These are phyloP conservation scores for Oreonectes daqikongensis DNA, from an alignment of 2,797 vertebrate genomes.

Conservation along the genomic window DNA sequence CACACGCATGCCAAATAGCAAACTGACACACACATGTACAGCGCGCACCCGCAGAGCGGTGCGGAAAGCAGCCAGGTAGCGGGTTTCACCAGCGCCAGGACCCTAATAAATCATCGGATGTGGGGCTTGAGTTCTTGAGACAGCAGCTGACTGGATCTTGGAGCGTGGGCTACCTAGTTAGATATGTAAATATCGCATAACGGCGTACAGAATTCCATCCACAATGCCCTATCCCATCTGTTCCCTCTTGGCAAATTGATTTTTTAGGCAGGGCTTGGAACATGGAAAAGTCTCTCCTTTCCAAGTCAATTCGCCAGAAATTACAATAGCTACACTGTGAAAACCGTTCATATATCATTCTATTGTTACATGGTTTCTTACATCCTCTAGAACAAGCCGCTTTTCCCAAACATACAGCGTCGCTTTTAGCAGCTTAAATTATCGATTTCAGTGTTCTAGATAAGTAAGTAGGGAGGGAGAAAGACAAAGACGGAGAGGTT, in stretches of 20 bases:
- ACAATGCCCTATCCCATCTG: conserved; percentile 56
- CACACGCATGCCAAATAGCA: not conserved
- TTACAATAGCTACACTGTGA: conserved; percentile 14
- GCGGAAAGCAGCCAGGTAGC: conserved; percentile 46
- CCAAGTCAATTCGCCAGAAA: conserved; percentile 42
- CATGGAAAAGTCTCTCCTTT: conserved; percentile 17
- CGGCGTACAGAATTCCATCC: conserved; percentile 52
- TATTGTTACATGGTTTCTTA: conserved; percentile 30
- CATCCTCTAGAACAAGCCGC: not conserved
- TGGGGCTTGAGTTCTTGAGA: conserved; percentile 35
- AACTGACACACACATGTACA: conserved; percentile 30
- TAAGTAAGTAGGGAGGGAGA: conserved; percentile 16
- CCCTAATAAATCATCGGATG: conserved; percentile 53
- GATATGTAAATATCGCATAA: conserved; percentile 56
- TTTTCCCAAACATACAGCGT: not conserved
- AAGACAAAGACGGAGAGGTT: not conserved
- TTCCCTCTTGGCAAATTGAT: conserved; percentile 57
- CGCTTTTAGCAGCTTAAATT: conserved; percentile 9
- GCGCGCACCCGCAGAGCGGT: conserved; percentile 23
- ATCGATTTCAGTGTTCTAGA: conserved; percentile 18
- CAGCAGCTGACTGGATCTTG: conserved; percentile 51
- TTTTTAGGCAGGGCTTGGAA: conserved; percentile 39
- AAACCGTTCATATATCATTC: conserved; percentile 35
- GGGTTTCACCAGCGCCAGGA: conserved; percentile 30
- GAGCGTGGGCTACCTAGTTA: conserved; percentile 48